Percentiles rank a stretch among this genome's conserved stretches.
These are phyloP conservation scores for Sebastes wilsoni DNA, from an alignment of 2,797 vertebrate species.

Conservation along the genomic window DNA sequence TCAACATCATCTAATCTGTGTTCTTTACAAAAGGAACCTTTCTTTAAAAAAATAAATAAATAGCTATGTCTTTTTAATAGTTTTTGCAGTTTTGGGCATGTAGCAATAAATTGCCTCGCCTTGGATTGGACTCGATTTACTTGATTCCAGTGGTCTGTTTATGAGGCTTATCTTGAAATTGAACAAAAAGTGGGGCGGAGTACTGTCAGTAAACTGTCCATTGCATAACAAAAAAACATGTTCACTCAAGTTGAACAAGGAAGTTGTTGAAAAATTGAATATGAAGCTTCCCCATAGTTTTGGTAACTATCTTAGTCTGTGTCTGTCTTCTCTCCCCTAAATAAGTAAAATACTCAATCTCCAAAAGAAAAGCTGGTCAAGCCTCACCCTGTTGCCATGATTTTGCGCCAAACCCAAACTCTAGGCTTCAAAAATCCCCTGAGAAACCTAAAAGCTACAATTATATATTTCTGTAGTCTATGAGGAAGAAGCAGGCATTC, in stretches of 20 bases:
- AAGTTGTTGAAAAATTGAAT: neutral
- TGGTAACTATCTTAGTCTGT: neutral
- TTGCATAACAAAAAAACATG: neutral
- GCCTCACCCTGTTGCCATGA: neutral
- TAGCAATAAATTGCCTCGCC: neutral
- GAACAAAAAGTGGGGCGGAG: neutral
- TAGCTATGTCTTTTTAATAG: neutral
- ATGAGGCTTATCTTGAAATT: neutral
- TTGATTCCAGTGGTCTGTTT: neutral
- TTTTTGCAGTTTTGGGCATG: neutral
- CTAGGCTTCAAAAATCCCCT: slow-evolving; percentile 9
- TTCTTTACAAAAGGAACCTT: neutral
- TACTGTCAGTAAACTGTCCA: neutral
- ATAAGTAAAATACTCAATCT: neutral
- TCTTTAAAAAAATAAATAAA: neutral
- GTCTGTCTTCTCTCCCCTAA: neutral
- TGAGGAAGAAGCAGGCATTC: slow-evolving; percentile 4
- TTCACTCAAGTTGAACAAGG: neutral
- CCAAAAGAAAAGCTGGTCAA: neutral
- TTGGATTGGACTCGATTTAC: neutral
- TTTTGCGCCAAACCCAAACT: slow-evolving; percentile 8
- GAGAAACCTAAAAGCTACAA: slow-evolving; percentile 26
- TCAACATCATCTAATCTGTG: neutral
- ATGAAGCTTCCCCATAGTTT: neutral
- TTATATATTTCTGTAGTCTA: slow-evolving; percentile 10